Conservation (phyloP, 2,113 vertebrate species). For the Myotis davidii region DNA sequence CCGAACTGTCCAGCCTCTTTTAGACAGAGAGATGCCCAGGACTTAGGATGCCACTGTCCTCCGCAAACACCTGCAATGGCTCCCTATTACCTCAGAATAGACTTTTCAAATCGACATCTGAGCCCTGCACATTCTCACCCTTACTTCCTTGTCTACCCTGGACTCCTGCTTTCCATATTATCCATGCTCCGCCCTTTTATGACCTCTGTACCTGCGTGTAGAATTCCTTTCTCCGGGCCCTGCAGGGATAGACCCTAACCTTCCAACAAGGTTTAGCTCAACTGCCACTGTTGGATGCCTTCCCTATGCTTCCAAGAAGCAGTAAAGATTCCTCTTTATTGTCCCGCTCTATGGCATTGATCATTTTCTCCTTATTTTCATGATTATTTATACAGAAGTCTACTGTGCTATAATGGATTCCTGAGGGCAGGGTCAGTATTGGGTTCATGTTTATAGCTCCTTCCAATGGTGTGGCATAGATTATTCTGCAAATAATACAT, state of each 20-base stretch:
- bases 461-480: background rate
- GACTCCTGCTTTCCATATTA: background rate
- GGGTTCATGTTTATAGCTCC: background rate
- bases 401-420: background rate
- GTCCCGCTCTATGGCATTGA: no score
- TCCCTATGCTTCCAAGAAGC: background rate
- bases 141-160: background rate
- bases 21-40: background rate
- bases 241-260: background rate
- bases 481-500: background rate
- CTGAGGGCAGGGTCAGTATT: background rate
- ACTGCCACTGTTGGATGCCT: rapidly evolving
- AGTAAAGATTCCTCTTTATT: background rate
- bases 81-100: background rate
- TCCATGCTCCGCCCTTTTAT: no score
- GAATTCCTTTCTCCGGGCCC: background rate
- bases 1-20: background rate
- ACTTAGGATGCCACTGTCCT: rapidly evolving
- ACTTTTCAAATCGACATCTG: background rate
- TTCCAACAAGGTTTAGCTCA: background rate
- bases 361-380: background rate
- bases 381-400: background rate
- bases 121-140: no score
- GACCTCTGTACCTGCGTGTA: background rate
- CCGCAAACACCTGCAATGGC: background rate